phyloP scores from a whole-genome alignment of 2,888 invertebrate species.

The Gnatocerus cornutus region DNA sequence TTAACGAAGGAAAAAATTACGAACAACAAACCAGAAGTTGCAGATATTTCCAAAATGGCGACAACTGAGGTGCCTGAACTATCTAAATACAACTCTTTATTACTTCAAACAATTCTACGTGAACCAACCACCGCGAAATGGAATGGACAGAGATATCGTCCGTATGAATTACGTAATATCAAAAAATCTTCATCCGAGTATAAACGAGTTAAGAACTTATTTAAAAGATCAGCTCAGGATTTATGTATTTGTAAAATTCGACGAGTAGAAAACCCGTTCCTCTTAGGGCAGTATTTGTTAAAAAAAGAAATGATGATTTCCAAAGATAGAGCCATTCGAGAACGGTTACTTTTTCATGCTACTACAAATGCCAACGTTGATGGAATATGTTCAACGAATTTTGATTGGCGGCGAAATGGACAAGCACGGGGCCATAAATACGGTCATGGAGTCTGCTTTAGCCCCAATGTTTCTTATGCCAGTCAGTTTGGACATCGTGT shows the following conservation, averaged over 20 bases:
- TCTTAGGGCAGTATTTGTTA: constrained; percentile 12
- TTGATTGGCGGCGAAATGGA: constrained; percentile 62
- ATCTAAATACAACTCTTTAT: background rate
- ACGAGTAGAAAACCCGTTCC: constrained; percentile 30
- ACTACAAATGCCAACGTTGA: constrained; percentile 54
- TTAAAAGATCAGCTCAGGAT: background rate
- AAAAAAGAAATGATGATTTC: constrained; percentile 18
- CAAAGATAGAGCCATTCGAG: background rate
- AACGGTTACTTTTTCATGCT: constrained; percentile 60
- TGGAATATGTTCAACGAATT: constrained; percentile 60
- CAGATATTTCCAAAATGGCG: too few relatives aligned
- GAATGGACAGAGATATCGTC: constrained; percentile 27
- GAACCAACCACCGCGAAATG: background rate
- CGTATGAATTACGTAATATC: background rate
- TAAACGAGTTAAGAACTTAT: background rate
- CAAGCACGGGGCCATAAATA: constrained; percentile 53
- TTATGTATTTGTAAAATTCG: constrained; percentile 11
- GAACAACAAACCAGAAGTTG: too few relatives aligned
- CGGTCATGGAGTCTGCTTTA: constrained; percentile 63
- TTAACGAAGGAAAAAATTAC: too few relatives aligned
- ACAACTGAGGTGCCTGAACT: background rate
- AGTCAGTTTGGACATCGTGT: constrained; percentile 54
- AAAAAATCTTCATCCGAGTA: constrained; percentile 5
- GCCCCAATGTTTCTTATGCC: constrained; percentile 58
- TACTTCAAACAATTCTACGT: background rate